phyloP scores from a whole-genome alignment of 2,113 vertebrate genomes.

The Morone chrysops region DNA sequence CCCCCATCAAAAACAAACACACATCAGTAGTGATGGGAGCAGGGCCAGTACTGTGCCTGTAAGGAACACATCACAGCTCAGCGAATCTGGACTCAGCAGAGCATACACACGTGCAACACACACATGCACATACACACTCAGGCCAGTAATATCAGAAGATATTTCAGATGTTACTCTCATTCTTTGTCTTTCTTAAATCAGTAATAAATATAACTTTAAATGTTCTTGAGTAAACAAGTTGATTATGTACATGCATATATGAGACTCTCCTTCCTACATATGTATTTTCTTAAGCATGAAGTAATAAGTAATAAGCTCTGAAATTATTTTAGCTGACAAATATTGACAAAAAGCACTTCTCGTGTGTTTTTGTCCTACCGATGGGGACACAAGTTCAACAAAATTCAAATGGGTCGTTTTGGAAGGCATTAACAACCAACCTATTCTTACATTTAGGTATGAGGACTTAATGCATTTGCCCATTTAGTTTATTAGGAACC shows the following conservation, averaged over 20 bases:
- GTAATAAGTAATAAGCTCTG: too few species aligned
- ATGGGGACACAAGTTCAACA: neutral
- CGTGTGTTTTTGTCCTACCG: neutral
- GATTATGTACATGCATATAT: too few species aligned
- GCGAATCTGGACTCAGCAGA: constrained; percentile 25
- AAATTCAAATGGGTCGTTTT: neutral
- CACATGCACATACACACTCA: neutral
- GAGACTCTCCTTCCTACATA: too few species aligned
- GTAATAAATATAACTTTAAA: neutral
- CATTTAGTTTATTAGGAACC: neutral
- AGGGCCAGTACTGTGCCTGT: constrained; percentile 37
- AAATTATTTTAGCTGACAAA: neutral
- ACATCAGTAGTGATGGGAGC: constrained; percentile 43
- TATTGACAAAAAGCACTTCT: neutral
- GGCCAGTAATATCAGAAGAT: neutral
- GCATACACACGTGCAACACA: neutral
- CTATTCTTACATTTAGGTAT: too few species aligned
- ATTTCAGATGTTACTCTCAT: neutral
- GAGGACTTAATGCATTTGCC: neutral
- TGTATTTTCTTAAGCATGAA: neutral
- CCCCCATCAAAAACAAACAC: constrained; percentile 48
- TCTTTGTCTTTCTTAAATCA: neutral
- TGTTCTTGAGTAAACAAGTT: neutral
- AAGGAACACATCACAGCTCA: constrained; percentile 43
- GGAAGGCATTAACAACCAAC: neutral